Percentiles rank a stretch among this genome's conserved stretches.
Evolutionary conservation across 2,888 invertebrate genomes (phyloP).

Genomic region (Macropis europaea): DNA sequence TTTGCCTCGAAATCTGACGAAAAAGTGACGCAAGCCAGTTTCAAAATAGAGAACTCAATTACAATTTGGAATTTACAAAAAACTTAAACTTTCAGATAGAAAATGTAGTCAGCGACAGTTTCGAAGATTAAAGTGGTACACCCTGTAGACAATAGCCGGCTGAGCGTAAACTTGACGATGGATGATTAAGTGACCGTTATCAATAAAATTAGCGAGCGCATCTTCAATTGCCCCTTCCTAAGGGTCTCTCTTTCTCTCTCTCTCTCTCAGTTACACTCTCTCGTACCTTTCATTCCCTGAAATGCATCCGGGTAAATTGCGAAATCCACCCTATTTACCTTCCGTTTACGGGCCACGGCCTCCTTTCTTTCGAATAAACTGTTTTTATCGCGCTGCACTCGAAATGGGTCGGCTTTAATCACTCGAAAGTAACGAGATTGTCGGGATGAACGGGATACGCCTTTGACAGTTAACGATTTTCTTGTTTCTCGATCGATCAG

Average conservation of each 20-base stretch:
- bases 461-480: no score
- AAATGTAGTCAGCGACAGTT: no score
- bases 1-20: no score
- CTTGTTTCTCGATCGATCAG: no score
- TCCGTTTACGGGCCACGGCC: slow-evolving; percentile 20
- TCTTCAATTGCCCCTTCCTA: not conserved
- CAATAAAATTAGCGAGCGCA: slow-evolving; percentile 5
- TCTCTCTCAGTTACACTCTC: no score
- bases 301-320: slow-evolving; percentile 27
- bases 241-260: no score
- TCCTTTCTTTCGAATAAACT: slow-evolving; percentile 14
- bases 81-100: no score
- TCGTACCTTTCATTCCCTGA: slow-evolving; percentile 19
- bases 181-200: slow-evolving; percentile 7
- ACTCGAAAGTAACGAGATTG: slow-evolving; percentile 39
- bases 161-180: not conserved
- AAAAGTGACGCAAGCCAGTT: no score
- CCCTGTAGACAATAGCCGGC: no score
- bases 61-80: no score
- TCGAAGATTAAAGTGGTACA: no score
- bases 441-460: slow-evolving; percentile 9
- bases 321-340: slow-evolving; percentile 27
- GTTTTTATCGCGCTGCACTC: slow-evolving; percentile 15
- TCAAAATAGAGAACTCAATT: no score
- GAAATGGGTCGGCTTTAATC: slow-evolving; percentile 40